Conservation (phyloP, 2,888 invertebrate genomes). For the Euzophera pinguis region DNA sequence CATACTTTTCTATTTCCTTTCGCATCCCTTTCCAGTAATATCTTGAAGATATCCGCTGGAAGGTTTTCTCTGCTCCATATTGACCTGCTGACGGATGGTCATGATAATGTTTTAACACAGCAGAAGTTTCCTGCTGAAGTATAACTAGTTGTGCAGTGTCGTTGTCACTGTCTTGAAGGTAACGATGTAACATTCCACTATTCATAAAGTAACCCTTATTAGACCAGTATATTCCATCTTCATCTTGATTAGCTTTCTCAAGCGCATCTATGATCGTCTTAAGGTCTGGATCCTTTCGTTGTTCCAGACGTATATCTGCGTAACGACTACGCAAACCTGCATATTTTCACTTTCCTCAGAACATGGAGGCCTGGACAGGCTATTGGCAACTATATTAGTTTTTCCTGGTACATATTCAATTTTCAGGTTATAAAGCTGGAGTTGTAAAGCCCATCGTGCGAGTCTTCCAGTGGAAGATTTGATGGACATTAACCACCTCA, state of each 20-base stretch:
- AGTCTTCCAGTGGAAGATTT: not conserved
- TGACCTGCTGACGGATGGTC: conserved; percentile 4
- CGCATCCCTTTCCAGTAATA: conserved; percentile 24
- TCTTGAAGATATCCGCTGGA: conserved; percentile 13
- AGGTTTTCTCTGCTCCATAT: conserved; percentile 16
- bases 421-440: not conserved
- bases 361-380: not conserved
- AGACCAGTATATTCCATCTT: not conserved
- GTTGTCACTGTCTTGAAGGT: not conserved
- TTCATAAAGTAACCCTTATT: not conserved
- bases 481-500: not conserved
- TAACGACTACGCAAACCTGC: conserved; percentile 27
- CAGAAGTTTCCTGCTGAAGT: not conserved
- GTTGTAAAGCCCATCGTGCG: not conserved
- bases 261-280: conserved; percentile 17
- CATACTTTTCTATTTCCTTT: conserved; percentile 15
- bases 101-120: not conserved
- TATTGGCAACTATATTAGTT: not conserved
- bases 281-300: conserved; percentile 14
- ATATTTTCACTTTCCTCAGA: not conserved
- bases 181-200: not conserved
- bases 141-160: not conserved
- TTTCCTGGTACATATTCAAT: not conserved
- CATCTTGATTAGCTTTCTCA: conserved; percentile 19
- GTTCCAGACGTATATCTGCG: conserved; percentile 28